Evolutionary conservation across 2,797 vertebrate species (phyloP).

Genomic region (Sebastes baramenuke): DNA sequence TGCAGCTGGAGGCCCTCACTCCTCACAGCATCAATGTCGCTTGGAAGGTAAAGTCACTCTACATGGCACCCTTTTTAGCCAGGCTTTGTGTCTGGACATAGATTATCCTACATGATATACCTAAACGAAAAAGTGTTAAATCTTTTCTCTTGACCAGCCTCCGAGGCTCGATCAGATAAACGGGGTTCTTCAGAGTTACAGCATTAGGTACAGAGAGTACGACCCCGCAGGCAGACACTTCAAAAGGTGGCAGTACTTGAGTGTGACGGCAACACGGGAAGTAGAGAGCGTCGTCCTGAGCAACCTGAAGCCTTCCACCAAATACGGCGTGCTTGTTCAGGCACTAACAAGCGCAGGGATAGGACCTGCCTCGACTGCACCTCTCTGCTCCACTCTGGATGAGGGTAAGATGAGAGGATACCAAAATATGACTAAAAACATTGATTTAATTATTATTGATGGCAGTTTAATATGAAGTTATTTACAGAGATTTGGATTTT

Average conservation of each 20-base stretch:
- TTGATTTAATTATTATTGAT: not conserved
- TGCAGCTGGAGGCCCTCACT: conserved; percentile 50
- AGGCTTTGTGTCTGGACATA: not conserved
- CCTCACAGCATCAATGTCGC: conserved; percentile 60
- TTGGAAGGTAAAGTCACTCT: conserved; percentile 68
- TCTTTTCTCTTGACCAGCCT: conserved; percentile 43
- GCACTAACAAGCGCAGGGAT: conserved; percentile 63
- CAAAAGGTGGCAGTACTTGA: conserved; percentile 41
- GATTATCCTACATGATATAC: not conserved
- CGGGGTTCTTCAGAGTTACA: conserved; percentile 64
- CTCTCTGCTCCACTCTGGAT: conserved; percentile 61
- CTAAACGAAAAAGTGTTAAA: not conserved
- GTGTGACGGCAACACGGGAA: conserved; percentile 13
- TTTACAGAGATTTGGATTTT: not conserved
- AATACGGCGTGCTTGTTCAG: conserved; percentile 57
- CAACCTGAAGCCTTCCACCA: conserved; percentile 64
- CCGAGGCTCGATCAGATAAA: conserved; percentile 60
- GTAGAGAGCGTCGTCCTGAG: conserved; percentile 34
- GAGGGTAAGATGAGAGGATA: conserved; percentile 35
- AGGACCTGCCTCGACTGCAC: conserved; percentile 50
- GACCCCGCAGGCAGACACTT: conserved; percentile 13
- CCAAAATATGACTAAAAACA: not conserved
- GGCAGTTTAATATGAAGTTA: not conserved
- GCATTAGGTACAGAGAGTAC: conserved; percentile 64
- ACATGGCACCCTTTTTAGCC: not conserved